Evolutionary conservation across 2,113 vertebrate genomes (phyloP), one percentile per base, ranked within the genome.

Genomic region (Mystacornis crossleyi): DNA sequence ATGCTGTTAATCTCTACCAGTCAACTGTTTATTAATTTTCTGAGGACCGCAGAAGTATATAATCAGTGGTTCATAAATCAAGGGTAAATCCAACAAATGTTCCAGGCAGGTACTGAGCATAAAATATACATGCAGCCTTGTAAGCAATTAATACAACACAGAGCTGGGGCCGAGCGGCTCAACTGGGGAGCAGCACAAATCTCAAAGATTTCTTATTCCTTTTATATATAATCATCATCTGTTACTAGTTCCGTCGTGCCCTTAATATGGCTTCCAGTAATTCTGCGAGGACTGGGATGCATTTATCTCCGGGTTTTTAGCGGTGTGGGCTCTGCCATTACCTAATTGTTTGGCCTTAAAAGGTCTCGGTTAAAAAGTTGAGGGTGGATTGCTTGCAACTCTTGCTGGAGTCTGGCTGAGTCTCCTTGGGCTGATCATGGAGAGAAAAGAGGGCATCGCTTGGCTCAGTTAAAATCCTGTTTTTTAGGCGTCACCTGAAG

Each of bases 11-110:
- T 97, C 95, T 96, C 86, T 72, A 96, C 91, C 93, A 96, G 94
- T 96, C 96, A 97, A 95, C 95, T 95, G 91, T 95, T 96, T 97
- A 97, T 96, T 97, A 96, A 97, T 96, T 95, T 97, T 89, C 95
- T 8, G 3, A 81, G 83, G 78, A 91, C 86, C 61, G 95, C 94
- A 95, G 94, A 97, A 95, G 91, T 96, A 96, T 95, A 95, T 96
- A 94, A 97, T 96, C 95, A 96, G 78, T 48, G 95, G 91, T 96
- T 96, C 96, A 97, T 97, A 95, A 96, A 96, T 96, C 96, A 96
- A 86, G 77, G 89, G 86, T 95, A 95, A 95, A 95, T 95, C 94
- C 94, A 95, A 95, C 96, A 96, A 97, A 94, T 81, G 96, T 96
- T 97, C 94, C 86, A 91, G 94, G 93, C 96, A 96, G 95, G 95